Percentiles rank a stretch among this genome's conserved stretches.
These are phyloP conservation scores for Crotalus helleri DNA, from an alignment of 2,113 vertebrate species.

Conservation along the genomic window DNA sequence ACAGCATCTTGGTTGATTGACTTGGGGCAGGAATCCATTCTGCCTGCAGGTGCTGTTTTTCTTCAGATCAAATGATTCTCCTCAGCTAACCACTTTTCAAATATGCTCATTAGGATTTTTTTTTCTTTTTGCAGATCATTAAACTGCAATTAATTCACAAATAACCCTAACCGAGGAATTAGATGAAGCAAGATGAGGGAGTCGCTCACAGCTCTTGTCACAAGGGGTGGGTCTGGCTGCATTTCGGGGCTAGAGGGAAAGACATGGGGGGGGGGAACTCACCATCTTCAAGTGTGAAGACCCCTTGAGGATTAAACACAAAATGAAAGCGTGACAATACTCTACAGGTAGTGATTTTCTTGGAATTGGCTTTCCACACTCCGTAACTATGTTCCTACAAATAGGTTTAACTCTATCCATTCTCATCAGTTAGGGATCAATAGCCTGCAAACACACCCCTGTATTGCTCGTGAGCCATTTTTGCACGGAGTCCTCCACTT, in stretches of 20 bases:
- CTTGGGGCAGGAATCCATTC: accelerated
- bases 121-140: constrained; percentile 2
- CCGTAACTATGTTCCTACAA: background rate
- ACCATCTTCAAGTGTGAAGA: background rate
- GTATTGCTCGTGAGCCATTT: background rate
- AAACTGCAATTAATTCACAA: constrained; percentile 24
- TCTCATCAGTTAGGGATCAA: background rate
- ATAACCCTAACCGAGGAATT: background rate
- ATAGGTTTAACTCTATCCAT: background rate
- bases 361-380: background rate
- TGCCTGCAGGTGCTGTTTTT: background rate
- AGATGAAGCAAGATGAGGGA: background rate
- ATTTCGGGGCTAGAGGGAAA: background rate
- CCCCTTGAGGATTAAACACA: background rate
- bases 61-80: background rate
- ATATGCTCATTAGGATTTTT: constrained; percentile 4
- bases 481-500: background rate
- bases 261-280: too few relatives aligned
- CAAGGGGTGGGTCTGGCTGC: background rate
- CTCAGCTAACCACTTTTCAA: background rate
- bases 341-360: background rate
- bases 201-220: background rate
- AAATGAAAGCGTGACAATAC: too few relatives aligned
- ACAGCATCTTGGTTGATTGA: too few relatives aligned
- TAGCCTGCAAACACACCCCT: background rate